phyloP scores from a whole-genome alignment of 2,797 vertebrate species.

The Melanotaenia nigrans region DNA sequence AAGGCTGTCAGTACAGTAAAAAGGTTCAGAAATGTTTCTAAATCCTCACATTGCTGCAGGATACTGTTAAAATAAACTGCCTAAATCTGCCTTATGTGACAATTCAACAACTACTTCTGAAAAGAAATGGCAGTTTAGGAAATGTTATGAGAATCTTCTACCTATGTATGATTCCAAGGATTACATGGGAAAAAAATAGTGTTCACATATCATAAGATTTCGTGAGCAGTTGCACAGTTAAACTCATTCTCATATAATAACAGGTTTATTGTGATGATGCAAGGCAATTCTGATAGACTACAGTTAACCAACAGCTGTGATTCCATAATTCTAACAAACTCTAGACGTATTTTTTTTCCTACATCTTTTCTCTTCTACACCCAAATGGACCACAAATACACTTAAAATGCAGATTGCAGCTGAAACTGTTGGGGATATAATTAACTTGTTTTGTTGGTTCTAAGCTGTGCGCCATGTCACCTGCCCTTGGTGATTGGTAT shows the following conservation, averaged over 20 bases:
- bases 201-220: slow-evolving; percentile 29
- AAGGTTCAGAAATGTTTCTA: not conserved
- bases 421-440: slow-evolving; percentile 70
- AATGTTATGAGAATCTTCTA: slow-evolving; percentile 33
- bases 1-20: not conserved
- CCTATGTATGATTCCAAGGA: slow-evolving; percentile 4
- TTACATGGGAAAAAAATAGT: slow-evolving; percentile 24
- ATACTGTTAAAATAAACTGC: not conserved
- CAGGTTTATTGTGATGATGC: slow-evolving; percentile 34
- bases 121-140: slow-evolving; percentile 21
- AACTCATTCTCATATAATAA: slow-evolving; percentile 17
- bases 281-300: slow-evolving; percentile 42
- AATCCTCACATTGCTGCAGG: slow-evolving; percentile 4
- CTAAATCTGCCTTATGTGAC: not conserved
- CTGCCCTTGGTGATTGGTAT: slow-evolving; percentile 68
- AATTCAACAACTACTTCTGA: slow-evolving; percentile 12
- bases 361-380: slow-evolving; percentile 1
- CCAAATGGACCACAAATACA: slow-evolving; percentile 23
- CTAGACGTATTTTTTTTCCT: not conserved
- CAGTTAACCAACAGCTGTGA: slow-evolving; percentile 31
- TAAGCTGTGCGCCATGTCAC: slow-evolving; percentile 65
- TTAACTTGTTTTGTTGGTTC: slow-evolving; percentile 71
- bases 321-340: slow-evolving; percentile 25
- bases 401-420: slow-evolving; percentile 57
- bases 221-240: slow-evolving; percentile 37